Conservation (phyloP, 2,797 vertebrate species). For the Leptoclinus maculatus region DNA sequence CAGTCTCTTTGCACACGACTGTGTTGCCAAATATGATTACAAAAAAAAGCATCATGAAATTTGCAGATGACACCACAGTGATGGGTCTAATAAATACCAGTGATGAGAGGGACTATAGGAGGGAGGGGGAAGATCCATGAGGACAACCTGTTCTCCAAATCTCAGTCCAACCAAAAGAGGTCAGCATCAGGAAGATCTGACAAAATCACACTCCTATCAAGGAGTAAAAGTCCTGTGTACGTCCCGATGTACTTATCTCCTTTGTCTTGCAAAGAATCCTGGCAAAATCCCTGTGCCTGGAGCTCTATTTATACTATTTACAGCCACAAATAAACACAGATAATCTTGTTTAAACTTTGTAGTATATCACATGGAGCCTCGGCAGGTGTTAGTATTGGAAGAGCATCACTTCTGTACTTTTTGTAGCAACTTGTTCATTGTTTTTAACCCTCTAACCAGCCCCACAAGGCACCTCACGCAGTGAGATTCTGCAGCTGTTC, state of each 20-base stretch:
- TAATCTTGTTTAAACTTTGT: constrained; percentile 4
- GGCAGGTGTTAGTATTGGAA: not conserved
- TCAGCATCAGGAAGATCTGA: not conserved
- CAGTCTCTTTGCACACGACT: too few relatives aligned
- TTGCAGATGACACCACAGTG: too few relatives aligned
- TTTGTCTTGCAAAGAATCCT: not conserved
- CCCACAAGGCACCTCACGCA: constrained; percentile 19
- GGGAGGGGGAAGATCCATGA: too few relatives aligned
- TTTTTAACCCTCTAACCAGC: constrained; percentile 30
- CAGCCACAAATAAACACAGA: not conserved
- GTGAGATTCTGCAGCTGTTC: constrained; percentile 39
- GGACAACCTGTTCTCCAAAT: not conserved
- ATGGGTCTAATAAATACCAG: too few relatives aligned
- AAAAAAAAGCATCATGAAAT: too few relatives aligned
- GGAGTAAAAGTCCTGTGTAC: not conserved
- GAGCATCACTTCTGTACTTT: not conserved
- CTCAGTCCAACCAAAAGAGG: not conserved
- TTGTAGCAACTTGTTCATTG: not conserved
- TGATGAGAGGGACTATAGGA: too few relatives aligned
- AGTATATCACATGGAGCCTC: not conserved
- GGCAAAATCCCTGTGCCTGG: not conserved
- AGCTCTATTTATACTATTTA: not conserved
- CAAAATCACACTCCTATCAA: not conserved
- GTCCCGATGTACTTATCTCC: not conserved
- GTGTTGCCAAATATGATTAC: not conserved